Base-by-base conservation (phyloP, 2,113 vertebrate species). In the Stegostoma tigrinum region DNA sequence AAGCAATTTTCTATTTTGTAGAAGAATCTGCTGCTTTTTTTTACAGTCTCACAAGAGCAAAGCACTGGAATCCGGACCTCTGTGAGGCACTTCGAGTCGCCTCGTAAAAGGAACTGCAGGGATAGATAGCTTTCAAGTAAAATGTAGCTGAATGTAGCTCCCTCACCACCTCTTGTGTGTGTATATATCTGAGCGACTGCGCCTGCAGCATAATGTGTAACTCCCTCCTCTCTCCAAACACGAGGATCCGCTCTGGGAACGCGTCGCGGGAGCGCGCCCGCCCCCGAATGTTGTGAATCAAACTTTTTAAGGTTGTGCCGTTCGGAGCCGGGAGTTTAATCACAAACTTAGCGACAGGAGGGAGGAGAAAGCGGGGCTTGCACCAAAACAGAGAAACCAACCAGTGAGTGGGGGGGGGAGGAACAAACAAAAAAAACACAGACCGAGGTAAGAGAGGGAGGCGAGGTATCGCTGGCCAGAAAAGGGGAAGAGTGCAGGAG, bases 211-310 rank as follows among this genome's bases (percentile, higher is more conserved):
- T 75, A 3, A 3, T 87, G 85, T 87, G 87, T 61, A 55, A 61
- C 89, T 38, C 6, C 61, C 52, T 19, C 55, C 52, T n/a, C 87
- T 90, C 55, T 90, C 87, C 87, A 67, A 93, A 93, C 89, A 93
- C 89, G 89, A 66, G 89, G 89, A 61, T 91, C 55, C 2, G 34
- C 61, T 38, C 89, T 61, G 61, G 61, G 87, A 91, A 91, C 87
- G 87, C 87, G 87, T 55, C 30, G 87, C 87, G 87, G 89, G 89
- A 93, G 89, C 89, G 89, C 89, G 89, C 89, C n/a, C 89, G 89
- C 89, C n/a, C 89, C 89, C 89, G 89, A 93, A 93, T 93, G 89
- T 93, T 93, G 89, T 93, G 89, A 93, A 93, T 93, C 89, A 93
- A 93, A 93, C 89, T 93, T 93, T 66, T 93, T 93, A 93, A 93